Evolutionary conservation across 2,888 invertebrate species (phyloP).

Genomic region (Dimorphilus gyrociliatus): DNA sequence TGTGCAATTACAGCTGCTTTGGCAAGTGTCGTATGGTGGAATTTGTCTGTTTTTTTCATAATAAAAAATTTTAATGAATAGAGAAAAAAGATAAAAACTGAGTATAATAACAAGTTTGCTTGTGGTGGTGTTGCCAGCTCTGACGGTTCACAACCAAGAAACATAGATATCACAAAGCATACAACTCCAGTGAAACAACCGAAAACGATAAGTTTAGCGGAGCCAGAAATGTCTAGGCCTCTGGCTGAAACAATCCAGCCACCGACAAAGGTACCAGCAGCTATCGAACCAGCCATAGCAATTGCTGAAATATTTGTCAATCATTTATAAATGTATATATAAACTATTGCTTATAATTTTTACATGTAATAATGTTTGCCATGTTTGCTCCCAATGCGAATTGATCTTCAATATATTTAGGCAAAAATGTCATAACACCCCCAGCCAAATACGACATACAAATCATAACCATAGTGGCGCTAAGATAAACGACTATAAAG

Average conservation of each 20-base stretch:
- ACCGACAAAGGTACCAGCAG: conserved; percentile 6
- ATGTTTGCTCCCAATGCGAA: conserved; percentile 3
- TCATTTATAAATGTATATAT: too few species aligned
- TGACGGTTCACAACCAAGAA: conserved; percentile 4
- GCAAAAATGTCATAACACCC: conserved; percentile 5
- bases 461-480: conserved; percentile 4
- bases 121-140: not conserved
- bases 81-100: not conserved
- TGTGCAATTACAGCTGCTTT: conserved; percentile 5
- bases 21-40: not conserved
- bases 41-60: not conserved
- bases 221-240: not conserved
- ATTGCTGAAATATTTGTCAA: conserved; percentile 3
- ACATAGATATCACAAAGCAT: conserved; percentile 4
- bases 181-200: conserved; percentile 2
- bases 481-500: conserved; percentile 3
- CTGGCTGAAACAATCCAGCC: conserved; percentile 2
- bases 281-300: too few species aligned
- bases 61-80: not conserved
- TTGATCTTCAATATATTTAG: conserved; percentile 6
- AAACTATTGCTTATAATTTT: too few species aligned
- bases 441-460: conserved; percentile 2
- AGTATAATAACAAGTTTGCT: not conserved
- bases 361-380: conserved; percentile 6
- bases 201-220: conserved; percentile 3